Percentiles rank a stretch among this genome's conserved stretches.
These are phyloP conservation scores for Monodelphis domestica DNA, from an alignment of 2,797 vertebrate genomes.

Conservation along the genomic window DNA sequence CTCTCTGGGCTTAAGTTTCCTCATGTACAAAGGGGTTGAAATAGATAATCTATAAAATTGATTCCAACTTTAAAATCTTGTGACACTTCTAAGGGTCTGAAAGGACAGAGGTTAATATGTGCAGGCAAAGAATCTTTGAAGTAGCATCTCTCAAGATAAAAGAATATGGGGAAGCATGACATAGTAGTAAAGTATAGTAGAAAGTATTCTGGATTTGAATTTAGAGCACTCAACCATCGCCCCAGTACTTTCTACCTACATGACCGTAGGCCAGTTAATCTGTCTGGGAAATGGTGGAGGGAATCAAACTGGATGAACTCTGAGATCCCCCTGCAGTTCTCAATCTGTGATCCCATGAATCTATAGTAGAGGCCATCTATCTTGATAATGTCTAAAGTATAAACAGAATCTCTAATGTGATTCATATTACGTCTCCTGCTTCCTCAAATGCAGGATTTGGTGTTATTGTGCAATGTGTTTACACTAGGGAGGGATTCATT, in stretches of 20 bases:
- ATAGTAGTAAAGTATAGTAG: neutral
- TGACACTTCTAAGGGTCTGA: neutral
- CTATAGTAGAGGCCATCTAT: neutral
- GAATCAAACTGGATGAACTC: neutral
- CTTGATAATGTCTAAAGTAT: neutral
- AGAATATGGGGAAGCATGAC: neutral
- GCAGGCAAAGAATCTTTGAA: neutral
- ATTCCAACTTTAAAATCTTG: neutral
- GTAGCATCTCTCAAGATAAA: no score
- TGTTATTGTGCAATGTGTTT: neutral
- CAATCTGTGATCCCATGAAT: neutral
- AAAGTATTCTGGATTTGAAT: neutral
- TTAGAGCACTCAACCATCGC: neutral
- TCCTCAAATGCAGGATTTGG: conserved; percentile 10
- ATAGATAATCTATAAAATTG: neutral
- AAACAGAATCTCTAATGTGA: conserved; percentile 29
- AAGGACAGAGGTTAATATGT: neutral
- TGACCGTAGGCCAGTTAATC: neutral
- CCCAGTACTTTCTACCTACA: neutral
- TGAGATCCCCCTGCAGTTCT: neutral
- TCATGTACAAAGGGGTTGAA: neutral
- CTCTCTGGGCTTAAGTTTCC: neutral
- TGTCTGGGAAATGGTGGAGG: neutral
- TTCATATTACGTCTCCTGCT: neutral
- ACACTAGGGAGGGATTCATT: conserved; percentile 20